Evolutionary conservation across 2,888 invertebrate species (phyloP).

Genomic region (Phalera bucephala): DNA sequence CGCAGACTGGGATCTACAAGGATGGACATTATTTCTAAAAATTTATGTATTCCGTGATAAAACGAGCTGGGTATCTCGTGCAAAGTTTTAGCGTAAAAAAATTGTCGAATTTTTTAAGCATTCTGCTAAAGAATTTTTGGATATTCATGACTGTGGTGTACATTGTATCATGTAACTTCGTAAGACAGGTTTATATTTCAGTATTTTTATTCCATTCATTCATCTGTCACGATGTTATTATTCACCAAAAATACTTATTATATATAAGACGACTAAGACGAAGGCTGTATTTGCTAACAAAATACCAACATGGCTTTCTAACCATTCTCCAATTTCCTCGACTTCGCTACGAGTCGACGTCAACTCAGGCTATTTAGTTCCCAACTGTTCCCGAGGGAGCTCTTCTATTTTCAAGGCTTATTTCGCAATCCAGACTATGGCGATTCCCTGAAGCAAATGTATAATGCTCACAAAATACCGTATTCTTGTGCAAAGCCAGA

Average conservation of each 20-base stretch:
- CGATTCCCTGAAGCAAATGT: conserved; percentile 23
- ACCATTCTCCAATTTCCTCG: conserved; percentile 27
- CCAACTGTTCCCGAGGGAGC: conserved; percentile 40
- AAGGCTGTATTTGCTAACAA: conserved; percentile 17
- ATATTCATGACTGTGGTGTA: no score
- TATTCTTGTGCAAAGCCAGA: no score
- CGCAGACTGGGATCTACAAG: no score
- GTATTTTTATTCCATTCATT: neutral
- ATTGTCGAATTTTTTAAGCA: no score
- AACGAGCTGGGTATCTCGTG: no score
- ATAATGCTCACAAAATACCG: conserved; percentile 16
- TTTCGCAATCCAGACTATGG: conserved; percentile 47
- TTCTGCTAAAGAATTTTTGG: no score
- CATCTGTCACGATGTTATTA: neutral
- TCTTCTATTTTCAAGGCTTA: conserved; percentile 46
- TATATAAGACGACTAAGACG: neutral
- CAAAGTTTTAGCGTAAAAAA: no score
- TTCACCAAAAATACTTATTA: neutral
- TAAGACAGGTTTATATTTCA: neutral
- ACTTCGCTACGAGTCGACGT: conserved; percentile 25
- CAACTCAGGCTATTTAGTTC: conserved; percentile 41
- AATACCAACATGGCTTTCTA: conserved; percentile 14
- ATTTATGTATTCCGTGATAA: no score
- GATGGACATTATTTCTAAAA: neutral
- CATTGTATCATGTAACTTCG: neutral